Conservation (phyloP, 2,113 vertebrate species). For the Coregonus clupeaformis region DNA sequence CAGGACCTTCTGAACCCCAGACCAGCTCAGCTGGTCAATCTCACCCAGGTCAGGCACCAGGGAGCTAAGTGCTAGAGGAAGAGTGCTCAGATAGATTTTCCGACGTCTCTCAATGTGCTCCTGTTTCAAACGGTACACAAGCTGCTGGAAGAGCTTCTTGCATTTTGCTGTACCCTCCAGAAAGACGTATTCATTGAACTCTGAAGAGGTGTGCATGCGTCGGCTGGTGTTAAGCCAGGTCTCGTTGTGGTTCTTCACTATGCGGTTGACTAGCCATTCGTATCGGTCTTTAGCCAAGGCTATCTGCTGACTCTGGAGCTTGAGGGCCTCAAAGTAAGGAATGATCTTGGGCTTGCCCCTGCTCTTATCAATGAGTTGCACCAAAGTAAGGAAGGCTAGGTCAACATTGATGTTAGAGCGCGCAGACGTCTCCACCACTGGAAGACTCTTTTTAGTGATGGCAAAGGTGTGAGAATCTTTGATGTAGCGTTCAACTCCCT, state of each 20-base stretch:
- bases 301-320: constrained; percentile 96
- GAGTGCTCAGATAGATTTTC: constrained; percentile 81
- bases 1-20: constrained; percentile 86
- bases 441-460: constrained; percentile 95
- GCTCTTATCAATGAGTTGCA: constrained; percentile 89
- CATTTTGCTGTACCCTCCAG: constrained; percentile 93
- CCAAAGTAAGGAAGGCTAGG: constrained; percentile 89
- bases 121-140: constrained; percentile 88
- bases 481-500: constrained; percentile 97
- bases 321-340: constrained; percentile 94
- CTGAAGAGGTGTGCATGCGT: constrained; percentile 85
- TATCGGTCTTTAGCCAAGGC: constrained; percentile 94
- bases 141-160: constrained; percentile 94
- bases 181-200: constrained; percentile 95
- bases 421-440: constrained; percentile 95
- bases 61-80: constrained; percentile 87
- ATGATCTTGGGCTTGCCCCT: constrained; percentile 94
- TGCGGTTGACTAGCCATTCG: constrained; percentile 92
- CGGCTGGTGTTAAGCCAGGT: constrained; percentile 81
- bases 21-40: constrained; percentile 88
- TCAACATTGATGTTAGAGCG: constrained; percentile 96
- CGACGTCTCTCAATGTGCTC: constrained; percentile 91
- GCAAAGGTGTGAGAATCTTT: constrained; percentile 94
- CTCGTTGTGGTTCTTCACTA: constrained; percentile 93
- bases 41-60: constrained; percentile 90